Evolutionary conservation across 2,888 invertebrate genomes (phyloP), one percentile per base, ranked within the genome.

Genomic region (Carterocephalus palaemon): DNA sequence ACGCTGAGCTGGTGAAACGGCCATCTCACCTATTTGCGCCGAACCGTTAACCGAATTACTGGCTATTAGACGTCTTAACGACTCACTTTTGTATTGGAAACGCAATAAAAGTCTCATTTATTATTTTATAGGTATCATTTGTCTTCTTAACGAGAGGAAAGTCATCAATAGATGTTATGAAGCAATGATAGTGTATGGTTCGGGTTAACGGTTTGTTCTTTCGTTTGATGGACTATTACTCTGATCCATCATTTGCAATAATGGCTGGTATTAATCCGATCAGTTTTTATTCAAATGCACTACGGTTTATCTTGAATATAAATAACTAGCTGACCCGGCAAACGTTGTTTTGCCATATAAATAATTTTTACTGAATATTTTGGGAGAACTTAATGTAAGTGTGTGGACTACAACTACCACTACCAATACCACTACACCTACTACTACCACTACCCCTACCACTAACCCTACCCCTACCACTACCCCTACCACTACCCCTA

Each of bases 61-160:
- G 52, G 54, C 69, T 64, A 65, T 72, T 65, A 70, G 55, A 61
- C 53, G 59, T 53, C 62, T 69, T 70, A 72, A 71, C 67, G 61
- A 63, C 62, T 56, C 64, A 61, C 60, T 69, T 67, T 68, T 70
- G 67, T 68, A 67, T 64, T 63, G 67, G 64, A 49, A 58, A 49
- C 51, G 66, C 64, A 69, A 70, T 76, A 75, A 76, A 76, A 75
- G 59, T 57, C 62, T 54, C 70, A 52, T 75, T 72, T 66, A 66
- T 68, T 75, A 72, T 70, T 76, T 76, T 70, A 75, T 69, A 65
- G 65, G 57, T 49, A 54, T 56, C 68, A 63, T 75, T 69, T 66
- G 62, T 75, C 68, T 69, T 60, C 54, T 69, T 60, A 54, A 64
- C 57, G 51, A 59, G 64, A 68, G 68, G 64, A 64, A 58, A 53